Conservation (phyloP, 30 jellyfish, hydroid and myxozoan species). For the Nemopilema nomurai region DNA sequence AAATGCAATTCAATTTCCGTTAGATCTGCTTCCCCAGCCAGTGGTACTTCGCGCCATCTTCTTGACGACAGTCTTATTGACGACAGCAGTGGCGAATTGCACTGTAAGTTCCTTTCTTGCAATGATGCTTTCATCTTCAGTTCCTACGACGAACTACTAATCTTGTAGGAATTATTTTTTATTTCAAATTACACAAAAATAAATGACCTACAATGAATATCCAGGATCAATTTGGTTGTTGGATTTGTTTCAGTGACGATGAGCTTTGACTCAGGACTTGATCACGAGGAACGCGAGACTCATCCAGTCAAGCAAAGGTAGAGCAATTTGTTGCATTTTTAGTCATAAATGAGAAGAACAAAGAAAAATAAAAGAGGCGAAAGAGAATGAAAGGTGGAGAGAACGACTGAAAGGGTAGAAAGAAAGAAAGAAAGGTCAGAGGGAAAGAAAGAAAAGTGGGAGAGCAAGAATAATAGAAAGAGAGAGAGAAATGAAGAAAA, state of each 20-base stretch:
- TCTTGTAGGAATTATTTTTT: too few species aligned
- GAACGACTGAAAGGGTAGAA: too few species aligned
- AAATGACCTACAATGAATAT: not conserved
- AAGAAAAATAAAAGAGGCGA: too few species aligned
- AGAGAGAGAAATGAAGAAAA: not conserved
- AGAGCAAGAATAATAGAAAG: not conserved
- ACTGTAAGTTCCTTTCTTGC: slow-evolving; percentile 21
- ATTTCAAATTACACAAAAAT: too few species aligned
- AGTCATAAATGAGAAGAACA: too few species aligned
- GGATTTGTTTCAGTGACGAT: slow-evolving; percentile 38
- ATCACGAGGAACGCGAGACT: slow-evolving; percentile 79
- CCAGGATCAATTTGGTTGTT: not conserved
- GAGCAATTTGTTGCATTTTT: too few species aligned
- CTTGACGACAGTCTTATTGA: slow-evolving; percentile 87
- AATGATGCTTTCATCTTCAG: too few species aligned
- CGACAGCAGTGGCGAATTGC: slow-evolving; percentile 61
- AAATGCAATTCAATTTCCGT: not conserved
- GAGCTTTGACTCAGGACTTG: slow-evolving; percentile 89
- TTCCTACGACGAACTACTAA: not conserved
- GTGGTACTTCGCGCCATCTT: not conserved
- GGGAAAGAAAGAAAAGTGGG: not conserved
- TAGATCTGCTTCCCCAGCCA: slow-evolving; percentile 24
- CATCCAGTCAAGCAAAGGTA: slow-evolving; percentile 90
- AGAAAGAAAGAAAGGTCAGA: not conserved
- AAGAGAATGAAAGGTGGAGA: too few species aligned